Evolutionary conservation across 1,140 invertebrate species (phyloP).

Genomic region (Meloidogyne exigua): DNA sequence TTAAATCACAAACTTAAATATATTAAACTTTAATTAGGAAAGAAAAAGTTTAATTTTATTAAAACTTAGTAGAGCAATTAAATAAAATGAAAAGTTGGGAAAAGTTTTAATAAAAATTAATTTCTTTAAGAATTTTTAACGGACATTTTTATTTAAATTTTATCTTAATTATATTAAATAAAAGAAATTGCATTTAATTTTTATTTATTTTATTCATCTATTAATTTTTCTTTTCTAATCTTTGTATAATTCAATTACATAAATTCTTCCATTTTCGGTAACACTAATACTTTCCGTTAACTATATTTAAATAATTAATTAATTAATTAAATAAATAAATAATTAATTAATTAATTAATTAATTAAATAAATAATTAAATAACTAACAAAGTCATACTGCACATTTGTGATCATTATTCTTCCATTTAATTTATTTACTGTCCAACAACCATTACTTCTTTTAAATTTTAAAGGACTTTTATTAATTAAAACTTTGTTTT

Average conservation of each 20-base stretch:
- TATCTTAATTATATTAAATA: too few species aligned
- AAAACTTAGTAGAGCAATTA: too few species aligned
- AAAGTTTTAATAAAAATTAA: too few species aligned
- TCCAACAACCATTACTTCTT: neutral
- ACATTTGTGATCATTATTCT: constrained; percentile 33
- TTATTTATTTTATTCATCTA: neutral
- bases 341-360: neutral
- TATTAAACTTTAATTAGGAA: too few species aligned
- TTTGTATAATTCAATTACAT: constrained; percentile 23
- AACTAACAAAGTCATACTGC: constrained; percentile 30
- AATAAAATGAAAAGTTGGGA: too few species aligned
- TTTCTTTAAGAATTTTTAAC: too few species aligned
- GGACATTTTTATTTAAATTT: too few species aligned
- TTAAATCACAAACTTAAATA: too few species aligned
- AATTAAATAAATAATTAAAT: neutral
- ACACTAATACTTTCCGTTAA: constrained; percentile 34
- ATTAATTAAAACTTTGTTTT: neutral
- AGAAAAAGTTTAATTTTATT: too few species aligned
- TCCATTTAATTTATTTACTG: neutral
- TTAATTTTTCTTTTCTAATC: constrained; percentile 18
- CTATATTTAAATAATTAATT: neutral
- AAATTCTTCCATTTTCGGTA: constrained; percentile 39
- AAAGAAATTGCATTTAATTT: too few species aligned
- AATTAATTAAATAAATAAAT: neutral
- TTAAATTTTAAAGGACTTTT: neutral